A percentile compares a stretch with the other conserved stretches of the same genome.
phyloP scores from a whole-genome alignment of 2,797 vertebrate species.

The Lacerta viridis region DNA sequence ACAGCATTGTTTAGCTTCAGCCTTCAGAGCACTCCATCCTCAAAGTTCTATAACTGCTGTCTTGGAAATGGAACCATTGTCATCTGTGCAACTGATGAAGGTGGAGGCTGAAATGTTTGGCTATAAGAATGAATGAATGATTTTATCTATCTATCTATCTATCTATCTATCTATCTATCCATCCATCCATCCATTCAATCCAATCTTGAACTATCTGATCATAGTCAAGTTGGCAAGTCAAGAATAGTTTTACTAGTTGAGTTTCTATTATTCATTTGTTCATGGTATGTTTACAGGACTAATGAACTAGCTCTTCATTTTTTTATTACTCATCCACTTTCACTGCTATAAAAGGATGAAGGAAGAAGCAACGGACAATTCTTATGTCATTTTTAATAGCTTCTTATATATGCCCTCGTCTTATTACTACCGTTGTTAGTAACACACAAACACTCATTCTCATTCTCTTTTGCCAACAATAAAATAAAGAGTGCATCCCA shows the following conservation, averaged over 20 bases:
- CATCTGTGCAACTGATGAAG: too few species aligned
- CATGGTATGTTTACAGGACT: neutral
- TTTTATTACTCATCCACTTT: neutral
- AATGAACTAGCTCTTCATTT: neutral
- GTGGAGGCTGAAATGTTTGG: too few species aligned
- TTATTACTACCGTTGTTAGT: neutral
- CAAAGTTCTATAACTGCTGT: too few species aligned
- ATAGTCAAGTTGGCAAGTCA: neutral
- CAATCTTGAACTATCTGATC: neutral
- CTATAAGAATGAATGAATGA: too few species aligned
- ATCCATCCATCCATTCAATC: too few species aligned
- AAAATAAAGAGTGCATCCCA: neutral
- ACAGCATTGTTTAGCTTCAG: too few species aligned
- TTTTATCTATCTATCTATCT: too few species aligned
- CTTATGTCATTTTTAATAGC: conserved; percentile 1
- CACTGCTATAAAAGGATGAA: neutral
- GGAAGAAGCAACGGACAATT: neutral
- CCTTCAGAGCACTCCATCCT: too few species aligned
- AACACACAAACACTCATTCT: neutral
- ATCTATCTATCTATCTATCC: too few species aligned
- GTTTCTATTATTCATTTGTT: neutral
- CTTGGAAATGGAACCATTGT: too few species aligned
- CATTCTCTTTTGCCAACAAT: neutral
- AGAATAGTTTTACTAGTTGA: neutral
- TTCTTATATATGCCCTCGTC: neutral